These are phyloP conservation scores for Tanypteryx hageni DNA, from an alignment of 2,888 invertebrate genomes.

Conservation along the genomic window DNA sequence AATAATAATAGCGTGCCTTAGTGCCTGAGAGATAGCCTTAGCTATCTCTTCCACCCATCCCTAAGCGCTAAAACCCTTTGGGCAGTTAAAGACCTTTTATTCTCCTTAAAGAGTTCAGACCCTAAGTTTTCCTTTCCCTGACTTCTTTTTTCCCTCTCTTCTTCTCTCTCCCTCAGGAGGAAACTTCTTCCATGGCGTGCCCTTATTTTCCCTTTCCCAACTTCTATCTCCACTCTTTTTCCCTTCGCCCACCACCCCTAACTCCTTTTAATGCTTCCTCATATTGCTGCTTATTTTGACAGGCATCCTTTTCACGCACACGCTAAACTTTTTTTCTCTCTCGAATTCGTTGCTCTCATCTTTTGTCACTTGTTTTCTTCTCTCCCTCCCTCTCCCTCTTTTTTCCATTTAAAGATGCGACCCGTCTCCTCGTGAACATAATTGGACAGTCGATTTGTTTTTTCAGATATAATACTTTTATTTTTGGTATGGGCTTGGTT, in stretches of 20 bases:
- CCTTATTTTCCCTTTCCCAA: not conserved
- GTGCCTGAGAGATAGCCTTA: not conserved
- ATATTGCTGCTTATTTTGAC: not conserved
- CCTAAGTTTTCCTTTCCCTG: not conserved
- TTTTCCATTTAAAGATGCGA: not conserved
- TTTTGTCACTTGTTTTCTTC: not conserved
- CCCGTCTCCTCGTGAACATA: too few relatives aligned
- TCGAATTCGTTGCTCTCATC: not conserved
- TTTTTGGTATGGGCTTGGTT: too few relatives aligned
- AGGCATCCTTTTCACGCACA: not conserved
- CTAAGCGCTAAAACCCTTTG: not conserved
- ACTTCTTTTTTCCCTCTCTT: not conserved
- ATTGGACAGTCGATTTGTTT: too few relatives aligned
- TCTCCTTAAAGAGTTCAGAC: not conserved
- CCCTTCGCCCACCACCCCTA: not conserved
- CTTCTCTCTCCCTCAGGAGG: not conserved
- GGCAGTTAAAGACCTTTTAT: not conserved
- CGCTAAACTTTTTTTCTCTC: not conserved
- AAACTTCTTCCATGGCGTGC: not conserved
- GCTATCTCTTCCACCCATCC: not conserved
- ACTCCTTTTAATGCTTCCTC: constrained; percentile 19
- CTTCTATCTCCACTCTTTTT: not conserved
- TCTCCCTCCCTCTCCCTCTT: not conserved
- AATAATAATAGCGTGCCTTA: not conserved
- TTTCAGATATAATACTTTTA: too few relatives aligned